phyloP scores from a whole-genome alignment of 1,140 invertebrate species.

The Dendroctonus valens region DNA sequence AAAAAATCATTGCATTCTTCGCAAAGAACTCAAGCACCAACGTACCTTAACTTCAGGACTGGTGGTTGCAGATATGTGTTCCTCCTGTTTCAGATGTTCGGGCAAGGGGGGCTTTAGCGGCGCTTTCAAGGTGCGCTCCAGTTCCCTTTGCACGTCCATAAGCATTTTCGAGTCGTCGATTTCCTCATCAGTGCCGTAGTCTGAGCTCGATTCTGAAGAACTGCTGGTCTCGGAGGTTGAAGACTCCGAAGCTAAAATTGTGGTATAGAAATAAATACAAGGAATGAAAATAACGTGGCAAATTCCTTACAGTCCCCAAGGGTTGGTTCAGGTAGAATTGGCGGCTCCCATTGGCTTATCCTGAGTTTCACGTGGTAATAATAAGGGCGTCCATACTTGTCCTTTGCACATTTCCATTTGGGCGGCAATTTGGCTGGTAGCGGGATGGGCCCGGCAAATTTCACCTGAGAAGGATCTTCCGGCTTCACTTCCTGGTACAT shows the following conservation, averaged over 20 bases:
- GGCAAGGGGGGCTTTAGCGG: conserved; percentile 19
- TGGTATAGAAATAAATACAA: conserved; percentile 5
- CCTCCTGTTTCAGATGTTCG: conserved; percentile 26
- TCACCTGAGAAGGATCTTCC: conserved; percentile 33
- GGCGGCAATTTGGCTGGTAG: conserved; percentile 72
- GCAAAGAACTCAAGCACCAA: not conserved
- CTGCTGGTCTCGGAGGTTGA: conserved; percentile 42
- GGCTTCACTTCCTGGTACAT: conserved; percentile 17
- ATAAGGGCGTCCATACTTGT: conserved; percentile 78
- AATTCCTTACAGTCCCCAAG: conserved; percentile 48
- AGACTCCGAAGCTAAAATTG: not conserved
- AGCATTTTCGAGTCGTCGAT: conserved; percentile 45
- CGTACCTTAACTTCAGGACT: conserved; percentile 34
- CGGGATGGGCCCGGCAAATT: conserved; percentile 48
- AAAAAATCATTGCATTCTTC: conserved; percentile 5
- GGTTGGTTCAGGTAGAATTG: conserved; percentile 50
- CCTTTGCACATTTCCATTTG: conserved; percentile 82
- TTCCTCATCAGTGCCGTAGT: conserved; percentile 54
- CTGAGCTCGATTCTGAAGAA: conserved; percentile 55
- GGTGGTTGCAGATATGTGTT: conserved; percentile 17
- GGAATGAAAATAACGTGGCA: not conserved
- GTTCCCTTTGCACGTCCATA: conserved; percentile 42
- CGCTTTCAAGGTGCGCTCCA: conserved; percentile 37
- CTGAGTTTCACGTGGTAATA: conserved; percentile 87
- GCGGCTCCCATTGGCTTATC: conserved; percentile 86